These are phyloP conservation scores for Halcyon malimbica DNA, from an alignment of 2,113 vertebrate species.

Conservation along the genomic window DNA sequence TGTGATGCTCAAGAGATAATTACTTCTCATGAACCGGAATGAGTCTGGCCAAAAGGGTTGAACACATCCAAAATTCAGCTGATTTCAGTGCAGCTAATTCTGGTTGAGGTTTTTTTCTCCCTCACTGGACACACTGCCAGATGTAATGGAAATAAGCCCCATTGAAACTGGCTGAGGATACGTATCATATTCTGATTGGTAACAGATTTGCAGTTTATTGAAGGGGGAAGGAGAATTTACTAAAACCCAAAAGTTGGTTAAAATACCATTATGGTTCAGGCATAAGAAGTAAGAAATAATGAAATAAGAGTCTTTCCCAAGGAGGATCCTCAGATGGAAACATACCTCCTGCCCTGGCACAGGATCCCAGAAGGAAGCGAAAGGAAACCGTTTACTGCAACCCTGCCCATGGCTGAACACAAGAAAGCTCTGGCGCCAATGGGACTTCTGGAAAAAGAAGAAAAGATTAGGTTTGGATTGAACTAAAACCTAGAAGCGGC, in stretches of 20 bases:
- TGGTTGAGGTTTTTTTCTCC: background rate
- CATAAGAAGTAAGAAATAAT: background rate
- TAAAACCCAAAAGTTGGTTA: constrained; percentile 8
- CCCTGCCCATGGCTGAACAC: background rate
- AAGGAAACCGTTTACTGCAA: background rate
- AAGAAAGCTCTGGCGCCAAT: background rate
- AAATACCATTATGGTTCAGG: background rate
- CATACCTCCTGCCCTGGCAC: background rate
- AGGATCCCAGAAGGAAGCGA: background rate
- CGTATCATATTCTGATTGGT: constrained; percentile 62
- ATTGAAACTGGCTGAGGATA: constrained; percentile 36
- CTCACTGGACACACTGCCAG: constrained; percentile 42
- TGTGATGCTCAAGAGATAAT: constrained; percentile 63
- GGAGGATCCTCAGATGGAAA: constrained; percentile 1
- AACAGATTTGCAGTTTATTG: constrained; percentile 55
- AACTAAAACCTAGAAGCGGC: background rate
- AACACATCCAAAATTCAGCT: constrained; percentile 52
- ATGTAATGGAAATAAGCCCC: constrained; percentile 58
- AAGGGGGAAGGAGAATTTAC: background rate
- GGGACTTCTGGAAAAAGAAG: constrained; percentile 29
- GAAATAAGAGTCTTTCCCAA: background rate
- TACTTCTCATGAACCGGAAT: constrained; percentile 63
- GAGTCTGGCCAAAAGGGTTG: constrained; percentile 57
- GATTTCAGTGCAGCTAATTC: constrained; percentile 58
- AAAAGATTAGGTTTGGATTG: background rate